Base-by-base conservation (phyloP, 2,888 invertebrate genomes). In the Aspidiotus destructor region DNA sequence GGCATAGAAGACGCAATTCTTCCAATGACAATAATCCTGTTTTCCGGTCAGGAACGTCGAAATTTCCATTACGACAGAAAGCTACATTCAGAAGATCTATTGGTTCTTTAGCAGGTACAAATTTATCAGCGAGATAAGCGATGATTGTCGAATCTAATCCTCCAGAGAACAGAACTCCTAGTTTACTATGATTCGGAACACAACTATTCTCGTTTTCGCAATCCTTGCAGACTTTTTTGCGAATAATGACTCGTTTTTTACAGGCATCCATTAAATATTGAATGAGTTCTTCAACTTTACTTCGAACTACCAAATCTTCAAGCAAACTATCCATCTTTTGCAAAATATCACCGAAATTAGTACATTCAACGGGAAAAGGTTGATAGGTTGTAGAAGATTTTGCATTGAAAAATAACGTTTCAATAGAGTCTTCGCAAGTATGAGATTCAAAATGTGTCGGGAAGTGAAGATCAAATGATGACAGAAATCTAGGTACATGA, bases 71-170 rank as follows among this genome's bases (percentile, higher is more conserved):
- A n/a, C 69, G 61, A n/a, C 70, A 69, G 80, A 97, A 97, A 16
- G 96, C 91, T n/a, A 97, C 93, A 82, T 97, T 98, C 44, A 96
- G 81, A 17, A 98, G 82, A 77, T 97, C 96, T 74, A 98, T 92
- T 28, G 86, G 81, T 75, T 88, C 86, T 63, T 80, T 75, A 70
- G 74, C 74, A 1, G 84, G 79, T 16, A 88, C 78, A 78, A 81
- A 87, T 79, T 84, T 84, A 76, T 92, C 83, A 8, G 89, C 86
- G 60, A 96, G 75, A 60, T 86, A 80, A 41, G 97, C 89, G 72
- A 99, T 78, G 73, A 97, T 84, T n/a, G 94, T 86, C 70, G 96
- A 97, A 79, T 99, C 99, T 53, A 99, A 81, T 15, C 97, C 97
- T 52, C 98, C 99, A 71, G 98, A 98, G 80, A 97, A 98, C 72